phyloP scores from a whole-genome alignment of 2,797 vertebrate genomes.

The Phrynocephalus guinanensis region DNA sequence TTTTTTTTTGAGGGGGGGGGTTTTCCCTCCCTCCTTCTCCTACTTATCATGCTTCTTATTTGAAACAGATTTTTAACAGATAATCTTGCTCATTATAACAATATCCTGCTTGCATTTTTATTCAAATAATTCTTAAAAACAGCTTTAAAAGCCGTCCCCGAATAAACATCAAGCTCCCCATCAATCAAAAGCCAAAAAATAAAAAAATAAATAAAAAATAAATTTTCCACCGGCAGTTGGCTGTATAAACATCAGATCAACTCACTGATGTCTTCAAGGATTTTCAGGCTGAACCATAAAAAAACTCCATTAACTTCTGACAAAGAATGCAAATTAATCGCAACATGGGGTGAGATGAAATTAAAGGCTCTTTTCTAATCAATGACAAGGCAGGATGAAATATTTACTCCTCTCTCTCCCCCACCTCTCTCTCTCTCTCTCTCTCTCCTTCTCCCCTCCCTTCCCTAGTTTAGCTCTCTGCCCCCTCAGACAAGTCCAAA shows the following conservation, averaged over 20 bases:
- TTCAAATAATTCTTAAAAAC: slow-evolving; percentile 91
- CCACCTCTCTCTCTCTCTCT: slow-evolving; percentile 62
- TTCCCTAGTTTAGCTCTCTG: slow-evolving; percentile 63
- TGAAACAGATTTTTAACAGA: slow-evolving; percentile 87
- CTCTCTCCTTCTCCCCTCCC: slow-evolving; percentile 62
- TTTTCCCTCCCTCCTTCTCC: slow-evolving; percentile 57
- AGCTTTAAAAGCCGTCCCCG: slow-evolving; percentile 90
- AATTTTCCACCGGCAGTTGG: slow-evolving; percentile 94
- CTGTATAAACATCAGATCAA: slow-evolving; percentile 99
- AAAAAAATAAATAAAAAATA: slow-evolving; percentile 70
- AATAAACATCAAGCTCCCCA: slow-evolving; percentile 85
- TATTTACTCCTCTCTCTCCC: slow-evolving; percentile 78
- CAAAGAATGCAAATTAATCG: slow-evolving; percentile 99
- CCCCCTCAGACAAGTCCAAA: slow-evolving; percentile 78
- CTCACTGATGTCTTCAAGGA: slow-evolving; percentile 95
- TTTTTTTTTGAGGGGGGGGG: background rate
- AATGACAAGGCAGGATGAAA: slow-evolving; percentile 97
- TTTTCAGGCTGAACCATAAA: slow-evolving; percentile 95
- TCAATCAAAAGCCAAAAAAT: slow-evolving; percentile 84
- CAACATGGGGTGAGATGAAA: slow-evolving; percentile 99
- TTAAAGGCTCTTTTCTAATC: slow-evolving; percentile 99
- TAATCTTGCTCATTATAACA: slow-evolving; percentile 83
- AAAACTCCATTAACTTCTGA: slow-evolving; percentile 99
- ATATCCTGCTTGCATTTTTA: slow-evolving; percentile 85
- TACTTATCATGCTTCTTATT: slow-evolving; percentile 80